These are phyloP conservation scores for Cartodere bifasciata DNA, from an alignment of 2,888 invertebrate genomes.

Conservation along the genomic window DNA sequence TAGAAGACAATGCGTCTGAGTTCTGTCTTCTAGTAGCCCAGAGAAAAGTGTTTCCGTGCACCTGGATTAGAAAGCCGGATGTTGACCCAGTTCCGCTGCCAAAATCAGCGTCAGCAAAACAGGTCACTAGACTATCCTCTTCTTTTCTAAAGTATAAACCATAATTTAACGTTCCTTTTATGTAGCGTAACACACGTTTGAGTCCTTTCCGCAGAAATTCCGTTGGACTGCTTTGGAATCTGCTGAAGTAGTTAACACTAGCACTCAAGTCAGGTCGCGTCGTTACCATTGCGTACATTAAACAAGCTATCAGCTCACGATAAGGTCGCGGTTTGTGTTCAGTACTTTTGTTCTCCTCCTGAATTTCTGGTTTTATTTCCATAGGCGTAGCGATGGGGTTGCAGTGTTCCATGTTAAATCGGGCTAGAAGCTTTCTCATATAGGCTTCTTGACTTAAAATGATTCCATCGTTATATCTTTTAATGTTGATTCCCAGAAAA, in stretches of 20 bases:
- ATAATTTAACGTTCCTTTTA: constrained; percentile 12
- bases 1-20: constrained; percentile 22
- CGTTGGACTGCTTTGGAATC: constrained; percentile 12
- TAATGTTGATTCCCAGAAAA: constrained; percentile 19
- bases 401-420: constrained; percentile 18
- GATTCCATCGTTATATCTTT: constrained; percentile 12
- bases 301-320: constrained; percentile 12
- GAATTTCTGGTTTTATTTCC: constrained; percentile 9
- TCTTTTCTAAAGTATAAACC: constrained; percentile 6
- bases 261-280: constrained; percentile 11
- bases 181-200: constrained; percentile 15
- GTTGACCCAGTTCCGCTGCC: constrained; percentile 17
- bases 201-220: constrained; percentile 10
- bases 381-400: constrained; percentile 17
- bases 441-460: constrained; percentile 17
- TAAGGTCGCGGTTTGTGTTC: constrained; percentile 7
- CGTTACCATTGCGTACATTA: constrained; percentile 13
- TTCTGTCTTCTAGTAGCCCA: constrained; percentile 24
- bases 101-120: constrained; percentile 19
- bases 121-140: constrained; percentile 6
- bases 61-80: constrained; percentile 20
- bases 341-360: not conserved
- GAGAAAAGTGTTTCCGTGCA: constrained; percentile 18
- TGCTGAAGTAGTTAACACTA: constrained; percentile 12
- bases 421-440: constrained; percentile 15